A percentile compares a stretch with the other conserved stretches of the same genome.
phyloP scores from a whole-genome alignment of 2,797 vertebrate species.

The Rhynchonycteris naso region DNA sequence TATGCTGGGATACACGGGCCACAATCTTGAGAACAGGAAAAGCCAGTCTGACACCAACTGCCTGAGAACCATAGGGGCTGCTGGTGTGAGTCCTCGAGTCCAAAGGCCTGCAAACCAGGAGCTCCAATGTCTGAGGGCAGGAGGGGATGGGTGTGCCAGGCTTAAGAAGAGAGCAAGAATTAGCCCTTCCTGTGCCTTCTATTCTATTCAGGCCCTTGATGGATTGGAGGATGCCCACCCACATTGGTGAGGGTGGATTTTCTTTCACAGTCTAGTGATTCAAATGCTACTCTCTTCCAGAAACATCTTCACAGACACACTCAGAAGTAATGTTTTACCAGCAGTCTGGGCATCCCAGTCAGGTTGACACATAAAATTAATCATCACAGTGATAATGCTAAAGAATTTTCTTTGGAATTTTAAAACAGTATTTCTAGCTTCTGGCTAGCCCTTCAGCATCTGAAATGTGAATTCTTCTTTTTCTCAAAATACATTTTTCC shows the following conservation, averaged over 20 bases:
- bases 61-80: background rate
- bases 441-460: background rate
- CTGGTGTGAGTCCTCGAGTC: background rate
- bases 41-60: background rate
- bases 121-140: background rate
- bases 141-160: background rate
- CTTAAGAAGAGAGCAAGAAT: background rate
- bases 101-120: background rate
- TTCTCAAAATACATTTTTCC: background rate
- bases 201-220: background rate
- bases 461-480: background rate
- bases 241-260: background rate
- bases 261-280: background rate
- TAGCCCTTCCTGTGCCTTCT: background rate
- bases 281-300: background rate
- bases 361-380: background rate
- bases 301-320: background rate
- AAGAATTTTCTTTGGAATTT: background rate
- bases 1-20: background rate
- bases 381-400: background rate
- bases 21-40: background rate
- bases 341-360: background rate
- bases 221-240: background rate
- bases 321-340: background rate
- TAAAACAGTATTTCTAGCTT: constrained; percentile 3